These are phyloP conservation scores for Borostomias antarcticus DNA, from an alignment of 2,797 vertebrate species.

Conservation along the genomic window DNA sequence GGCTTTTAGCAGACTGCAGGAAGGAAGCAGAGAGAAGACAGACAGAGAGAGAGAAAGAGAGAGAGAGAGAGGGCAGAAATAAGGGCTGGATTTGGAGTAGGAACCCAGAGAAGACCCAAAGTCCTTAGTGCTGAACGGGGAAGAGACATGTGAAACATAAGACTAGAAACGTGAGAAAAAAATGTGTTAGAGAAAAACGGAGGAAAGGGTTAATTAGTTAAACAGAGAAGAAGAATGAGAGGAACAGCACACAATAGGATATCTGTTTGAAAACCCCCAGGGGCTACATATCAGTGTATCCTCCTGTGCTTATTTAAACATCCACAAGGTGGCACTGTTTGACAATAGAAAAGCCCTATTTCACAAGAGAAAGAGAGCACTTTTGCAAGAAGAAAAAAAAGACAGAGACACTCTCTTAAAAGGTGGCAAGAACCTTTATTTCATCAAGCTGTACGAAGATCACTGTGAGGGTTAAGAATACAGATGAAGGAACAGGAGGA, in stretches of 20 bases:
- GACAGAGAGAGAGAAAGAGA: constrained; percentile 22
- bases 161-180: no score
- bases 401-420: constrained; percentile 18
- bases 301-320: constrained; percentile 17
- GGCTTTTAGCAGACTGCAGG: constrained; percentile 92
- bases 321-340: constrained; percentile 63
- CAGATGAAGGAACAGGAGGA: constrained; percentile 5
- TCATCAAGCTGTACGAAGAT: constrained; percentile 17
- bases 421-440: constrained; percentile 46
- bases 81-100: neutral
- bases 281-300: no score
- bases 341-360: constrained; percentile 14
- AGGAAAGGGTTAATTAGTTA: no score
- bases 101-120: constrained; percentile 29
- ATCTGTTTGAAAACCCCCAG: no score
- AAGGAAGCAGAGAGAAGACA: constrained; percentile 32
- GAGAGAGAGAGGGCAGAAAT: neutral
- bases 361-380: neutral
- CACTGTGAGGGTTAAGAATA: constrained; percentile 6
- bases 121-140: no score
- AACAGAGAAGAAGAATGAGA: no score
- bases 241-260: no score
- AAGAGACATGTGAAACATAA: no score
- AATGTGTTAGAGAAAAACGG: no score
- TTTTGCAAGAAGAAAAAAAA: neutral